Percentiles rank a stretch among this genome's conserved stretches.
phyloP scores from a whole-genome alignment of 35 echinoderm and acorn worm species.

The Acanthaster planci region DNA sequence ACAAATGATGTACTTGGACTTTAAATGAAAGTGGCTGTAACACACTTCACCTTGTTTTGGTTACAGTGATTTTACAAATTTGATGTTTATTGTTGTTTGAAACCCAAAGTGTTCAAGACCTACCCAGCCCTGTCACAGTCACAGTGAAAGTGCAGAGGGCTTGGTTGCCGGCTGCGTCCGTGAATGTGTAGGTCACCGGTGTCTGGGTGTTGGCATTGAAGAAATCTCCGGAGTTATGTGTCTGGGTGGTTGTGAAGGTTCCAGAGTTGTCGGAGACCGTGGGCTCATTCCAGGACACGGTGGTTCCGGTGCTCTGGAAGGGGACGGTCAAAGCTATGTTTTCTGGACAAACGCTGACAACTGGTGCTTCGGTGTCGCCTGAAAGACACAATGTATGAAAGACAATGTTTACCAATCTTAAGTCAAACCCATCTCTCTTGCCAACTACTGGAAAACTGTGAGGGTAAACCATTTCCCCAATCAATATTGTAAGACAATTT shows the following conservation, averaged over 20 bases:
- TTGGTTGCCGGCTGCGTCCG: slow-evolving; percentile 55
- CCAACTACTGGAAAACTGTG: neutral
- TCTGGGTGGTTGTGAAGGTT: slow-evolving; percentile 18
- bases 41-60: no score
- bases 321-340: slow-evolving; percentile 34
- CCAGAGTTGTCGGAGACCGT: slow-evolving; percentile 55
- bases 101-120: neutral
- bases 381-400: no score
- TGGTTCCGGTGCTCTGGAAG: neutral
- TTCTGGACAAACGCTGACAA: slow-evolving; percentile 44
- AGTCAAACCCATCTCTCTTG: neutral
- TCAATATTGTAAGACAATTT: neutral
- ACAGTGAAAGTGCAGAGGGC: slow-evolving; percentile 57
- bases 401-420: neutral
- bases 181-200: slow-evolving; percentile 52
- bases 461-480: neutral
- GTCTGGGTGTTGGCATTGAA: slow-evolving; percentile 2
- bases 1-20: no score
- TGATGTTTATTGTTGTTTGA: no score
- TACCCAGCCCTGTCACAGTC: slow-evolving; percentile 19
- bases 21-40: no score
- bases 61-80: no score
- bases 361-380: slow-evolving; percentile 47
- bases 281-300: slow-evolving; percentile 47
- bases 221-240: neutral